phyloP scores from a whole-genome alignment of 2,113 vertebrate species.

The Loxodonta africana region DNA sequence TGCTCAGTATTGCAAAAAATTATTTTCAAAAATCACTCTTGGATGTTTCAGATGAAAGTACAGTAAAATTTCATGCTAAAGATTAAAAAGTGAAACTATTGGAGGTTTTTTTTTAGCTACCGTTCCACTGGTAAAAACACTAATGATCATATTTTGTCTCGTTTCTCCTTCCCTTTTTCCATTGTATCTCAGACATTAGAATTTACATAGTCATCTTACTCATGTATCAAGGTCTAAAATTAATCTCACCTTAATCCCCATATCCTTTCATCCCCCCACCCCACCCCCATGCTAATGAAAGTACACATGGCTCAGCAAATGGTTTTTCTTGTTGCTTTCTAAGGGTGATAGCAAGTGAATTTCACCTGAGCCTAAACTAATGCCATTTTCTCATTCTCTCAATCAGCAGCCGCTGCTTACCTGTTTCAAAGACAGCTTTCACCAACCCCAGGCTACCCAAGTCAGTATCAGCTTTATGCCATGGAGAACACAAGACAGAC shows the following conservation, averaged over 20 bases:
- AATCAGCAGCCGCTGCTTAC: slow-evolving; percentile 91
- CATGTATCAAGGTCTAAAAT: neutral
- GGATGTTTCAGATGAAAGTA: neutral
- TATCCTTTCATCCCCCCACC: neutral
- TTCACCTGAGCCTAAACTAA: slow-evolving; percentile 7
- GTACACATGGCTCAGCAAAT: neutral
- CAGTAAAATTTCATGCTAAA: slow-evolving; percentile 2
- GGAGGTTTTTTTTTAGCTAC: slow-evolving; percentile 12
- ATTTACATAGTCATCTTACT: neutral
- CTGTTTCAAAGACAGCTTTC: slow-evolving; percentile 98
- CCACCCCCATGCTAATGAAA: neutral
- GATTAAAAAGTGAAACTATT: neutral
- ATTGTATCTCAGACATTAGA: neutral
- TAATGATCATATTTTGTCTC: neutral
- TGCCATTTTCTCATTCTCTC: slow-evolving; percentile 9
- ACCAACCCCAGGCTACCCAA: slow-evolving; percentile 95
- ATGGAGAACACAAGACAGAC: slow-evolving; percentile 99
- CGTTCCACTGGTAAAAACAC: neutral
- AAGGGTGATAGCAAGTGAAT: neutral
- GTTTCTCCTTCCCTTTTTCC: neutral
- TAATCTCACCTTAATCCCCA: neutral
- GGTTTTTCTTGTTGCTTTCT: neutral
- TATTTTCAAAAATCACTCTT: neutral
- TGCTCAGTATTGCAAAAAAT: neutral
- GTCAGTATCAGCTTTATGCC: slow-evolving; percentile 98